Evolutionary conservation across 2,113 vertebrate genomes (phyloP).

Genomic region (Tor tambroides): DNA sequence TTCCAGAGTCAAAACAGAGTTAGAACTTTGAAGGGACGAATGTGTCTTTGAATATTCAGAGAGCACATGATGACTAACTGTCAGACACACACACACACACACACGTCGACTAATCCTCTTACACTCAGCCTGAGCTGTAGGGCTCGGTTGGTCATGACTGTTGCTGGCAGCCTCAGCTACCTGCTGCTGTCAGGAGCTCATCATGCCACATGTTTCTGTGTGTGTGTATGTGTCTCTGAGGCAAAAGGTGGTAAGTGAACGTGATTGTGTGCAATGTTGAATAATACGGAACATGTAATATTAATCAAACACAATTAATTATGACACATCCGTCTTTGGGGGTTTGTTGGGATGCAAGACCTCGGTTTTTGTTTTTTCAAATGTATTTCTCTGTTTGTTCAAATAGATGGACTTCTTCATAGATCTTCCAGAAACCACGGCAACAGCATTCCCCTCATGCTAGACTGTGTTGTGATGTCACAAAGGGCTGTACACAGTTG

Average conservation of each 20-base stretch:
- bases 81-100: constrained; percentile 37
- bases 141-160: constrained; percentile 60
- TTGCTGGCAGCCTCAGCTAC: constrained; percentile 64
- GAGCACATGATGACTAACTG: constrained; percentile 34
- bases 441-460: constrained; percentile 47
- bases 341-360: background rate
- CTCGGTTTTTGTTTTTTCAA: constrained; percentile 12
- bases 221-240: background rate
- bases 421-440: constrained; percentile 55
- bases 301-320: background rate
- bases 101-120: constrained; percentile 68
- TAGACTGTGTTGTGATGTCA: constrained; percentile 54
- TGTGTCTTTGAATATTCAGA: constrained; percentile 32
- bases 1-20: background rate
- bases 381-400: constrained; percentile 24
- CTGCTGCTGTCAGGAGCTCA: constrained; percentile 62
- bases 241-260: background rate
- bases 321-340: background rate
- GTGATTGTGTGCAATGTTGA: background rate
- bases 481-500: constrained; percentile 48
- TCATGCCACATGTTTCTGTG: constrained; percentile 43
- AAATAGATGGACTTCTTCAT: constrained; percentile 30
- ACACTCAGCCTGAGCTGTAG: constrained; percentile 63
- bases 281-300: background rate
- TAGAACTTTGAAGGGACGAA: constrained; percentile 15